These are phyloP conservation scores for Parauchenoglanis ngamensis DNA, from an alignment of 2,797 vertebrate genomes.

Conservation along the genomic window DNA sequence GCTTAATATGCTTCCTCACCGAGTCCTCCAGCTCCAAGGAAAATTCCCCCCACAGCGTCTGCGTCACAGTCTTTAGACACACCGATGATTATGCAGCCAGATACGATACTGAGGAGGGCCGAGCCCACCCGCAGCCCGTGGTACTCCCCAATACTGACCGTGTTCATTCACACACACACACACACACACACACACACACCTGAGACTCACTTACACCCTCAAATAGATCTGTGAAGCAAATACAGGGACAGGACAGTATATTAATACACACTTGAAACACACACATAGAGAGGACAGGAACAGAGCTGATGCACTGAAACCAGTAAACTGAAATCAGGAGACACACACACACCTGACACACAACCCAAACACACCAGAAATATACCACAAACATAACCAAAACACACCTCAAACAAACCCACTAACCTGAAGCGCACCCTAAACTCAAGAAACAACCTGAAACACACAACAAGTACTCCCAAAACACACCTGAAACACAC, in stretches of 20 bases:
- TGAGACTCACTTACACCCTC: not conserved
- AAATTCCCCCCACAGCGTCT: constrained; percentile 80
- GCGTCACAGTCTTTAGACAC: constrained; percentile 82
- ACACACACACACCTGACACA: not conserved
- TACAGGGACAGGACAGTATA: not conserved
- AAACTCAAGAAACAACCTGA: not conserved
- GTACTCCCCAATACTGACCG: constrained; percentile 79
- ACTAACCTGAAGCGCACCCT: not conserved
- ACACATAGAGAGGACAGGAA: not conserved
- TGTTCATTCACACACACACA: constrained; percentile 71
- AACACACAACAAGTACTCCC: not conserved
- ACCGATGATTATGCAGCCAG: constrained; percentile 85
- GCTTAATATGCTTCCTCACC: constrained; percentile 67
- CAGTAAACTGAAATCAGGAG: not conserved
- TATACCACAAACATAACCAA: not conserved
- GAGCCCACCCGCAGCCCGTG: constrained; percentile 83
- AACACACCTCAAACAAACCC: not conserved
- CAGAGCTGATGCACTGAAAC: constrained; percentile 55
- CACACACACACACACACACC: constrained; percentile 5
- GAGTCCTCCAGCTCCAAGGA: constrained; percentile 79
- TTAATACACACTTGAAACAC: not conserved
- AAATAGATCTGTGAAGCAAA: constrained; percentile 10
- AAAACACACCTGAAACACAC: not conserved
- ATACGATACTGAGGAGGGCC: constrained; percentile 80
- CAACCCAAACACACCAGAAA: constrained; percentile 26